Conservation (phyloP, 2,888 invertebrate species). For the Seira ritae region DNA sequence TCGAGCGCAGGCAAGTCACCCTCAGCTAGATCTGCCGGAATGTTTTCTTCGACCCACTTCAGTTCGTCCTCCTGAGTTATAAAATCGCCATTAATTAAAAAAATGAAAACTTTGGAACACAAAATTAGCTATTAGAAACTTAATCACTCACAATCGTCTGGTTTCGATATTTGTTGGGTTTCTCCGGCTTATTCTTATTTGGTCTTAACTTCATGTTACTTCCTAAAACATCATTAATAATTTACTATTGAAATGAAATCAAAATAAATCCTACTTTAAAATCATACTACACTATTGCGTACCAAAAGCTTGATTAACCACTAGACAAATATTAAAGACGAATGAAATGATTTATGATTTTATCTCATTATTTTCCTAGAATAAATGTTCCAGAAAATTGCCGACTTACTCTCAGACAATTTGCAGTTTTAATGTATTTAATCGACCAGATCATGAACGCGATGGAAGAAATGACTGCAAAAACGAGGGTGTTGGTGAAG, state of each 20-base stretch:
- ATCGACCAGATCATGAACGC: conserved; percentile 96
- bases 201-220: conserved; percentile 70
- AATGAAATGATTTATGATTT: too few relatives aligned
- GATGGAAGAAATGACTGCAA: conserved; percentile 92
- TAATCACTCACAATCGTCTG: conserved; percentile 65
- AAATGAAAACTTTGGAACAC: background rate
- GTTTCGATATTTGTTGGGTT: conserved; percentile 64
- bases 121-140: conserved; percentile 3
- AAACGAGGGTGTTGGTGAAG: conserved; percentile 95
- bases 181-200: conserved; percentile 65
- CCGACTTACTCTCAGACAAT: conserved; percentile 83
- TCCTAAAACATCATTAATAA: conserved; percentile 41
- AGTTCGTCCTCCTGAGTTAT: conserved; percentile 83
- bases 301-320: conserved; percentile 91
- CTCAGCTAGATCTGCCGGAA: conserved; percentile 86
- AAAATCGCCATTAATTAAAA: conserved; percentile 57
- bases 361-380: too few relatives aligned
- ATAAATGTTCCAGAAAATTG: too few relatives aligned
- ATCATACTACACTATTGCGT: too few relatives aligned
- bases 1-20: conserved; percentile 82
- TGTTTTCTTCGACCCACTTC: conserved; percentile 96
- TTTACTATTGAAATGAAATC: conserved; percentile 38
- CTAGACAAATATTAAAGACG: too few relatives aligned
- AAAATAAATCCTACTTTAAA: background rate
- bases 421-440: conserved; percentile 84